phyloP scores from a whole-genome alignment of 2,797 vertebrate species.

The Xenopus petersii region DNA sequence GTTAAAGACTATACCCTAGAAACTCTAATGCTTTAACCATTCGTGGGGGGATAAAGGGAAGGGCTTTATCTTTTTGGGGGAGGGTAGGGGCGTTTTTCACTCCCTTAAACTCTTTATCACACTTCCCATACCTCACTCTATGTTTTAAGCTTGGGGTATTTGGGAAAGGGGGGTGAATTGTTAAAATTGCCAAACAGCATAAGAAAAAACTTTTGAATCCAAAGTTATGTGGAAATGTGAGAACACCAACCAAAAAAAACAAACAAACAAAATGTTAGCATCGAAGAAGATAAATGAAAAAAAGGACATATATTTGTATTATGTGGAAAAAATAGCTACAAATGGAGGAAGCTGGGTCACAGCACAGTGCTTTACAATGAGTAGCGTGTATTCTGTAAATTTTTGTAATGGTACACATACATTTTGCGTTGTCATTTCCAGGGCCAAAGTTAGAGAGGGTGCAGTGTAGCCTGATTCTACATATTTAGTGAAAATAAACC shows the following conservation, averaged over 20 bases:
- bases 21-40: slow-evolving; percentile 51
- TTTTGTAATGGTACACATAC: slow-evolving; percentile 1
- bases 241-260: slow-evolving; percentile 36
- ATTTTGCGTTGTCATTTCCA: slow-evolving; percentile 20
- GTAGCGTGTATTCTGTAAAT: slow-evolving; percentile 22
- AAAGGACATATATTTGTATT: slow-evolving; percentile 39
- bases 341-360: slow-evolving; percentile 37
- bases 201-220: slow-evolving; percentile 43
- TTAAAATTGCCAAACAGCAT: slow-evolving; percentile 34
- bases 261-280: neutral
- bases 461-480: too few species aligned
- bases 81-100: slow-evolving; percentile 42
- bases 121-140: slow-evolving; percentile 34
- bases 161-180: slow-evolving; percentile 16
- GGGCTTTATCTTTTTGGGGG: slow-evolving; percentile 55
- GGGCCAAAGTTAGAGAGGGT: too few species aligned
- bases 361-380: slow-evolving; percentile 20
- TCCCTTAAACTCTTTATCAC: slow-evolving; percentile 32
- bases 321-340: slow-evolving; percentile 17
- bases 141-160: slow-evolving; percentile 46
- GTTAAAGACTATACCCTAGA: slow-evolving; percentile 28
- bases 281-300: slow-evolving; percentile 16
- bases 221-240: slow-evolving; percentile 37
- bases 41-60: slow-evolving; percentile 53
- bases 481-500: too few species aligned